Base-by-base conservation (phyloP, 1,140 invertebrate genomes). In the Drosophila truncata region DNA sequence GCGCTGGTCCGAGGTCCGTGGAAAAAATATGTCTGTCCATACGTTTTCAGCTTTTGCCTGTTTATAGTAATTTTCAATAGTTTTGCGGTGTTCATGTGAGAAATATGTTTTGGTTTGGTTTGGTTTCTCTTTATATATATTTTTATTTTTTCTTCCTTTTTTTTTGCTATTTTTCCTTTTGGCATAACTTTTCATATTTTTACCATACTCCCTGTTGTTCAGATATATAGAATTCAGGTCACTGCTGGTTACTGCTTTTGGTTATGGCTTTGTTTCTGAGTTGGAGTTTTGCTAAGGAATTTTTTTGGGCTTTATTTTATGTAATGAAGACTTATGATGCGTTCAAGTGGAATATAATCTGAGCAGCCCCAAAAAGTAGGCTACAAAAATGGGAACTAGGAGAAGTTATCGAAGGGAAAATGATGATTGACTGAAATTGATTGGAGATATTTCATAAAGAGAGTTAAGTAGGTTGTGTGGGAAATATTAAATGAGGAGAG, bases 61-160 rank as follows among this genome's bases (percentile, higher is more conserved):
- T 83, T 88, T 88, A 88, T 80, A 83, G 77, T 88, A 87, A 87
- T 83, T 87, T 83, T 80, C 77, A 88, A 87, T 87, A 78, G 76
- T 88, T 87, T 88, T 87, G 83, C 67, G 83, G 79, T 70, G 67
- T 79, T 80, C 72, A 87, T 87, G 61, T 66, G 80, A 65, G 79
- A 88, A 87, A 86, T 87, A 82, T 86, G 83, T 79, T 86, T 54
- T 58, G 70, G 49, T 25, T 47, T 47, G 44, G 71, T 60, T 77
- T 62, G n/a, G n/a, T n/a, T 31, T 31, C 33, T 31, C 31, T 60
- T 20, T 9, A 3, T 42, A 46, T 58, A 25, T 55, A 35, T 58
- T 44, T 54, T 33, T 41, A n/a, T 39, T 16, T 10, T 54, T 47
- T 27, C n/a, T 10, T n/a, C 9, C 8, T 46, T 14, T 37, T 46